These are phyloP conservation scores for Amiota mariae DNA, from an alignment of 2,888 invertebrate genomes.

Conservation along the genomic window DNA sequence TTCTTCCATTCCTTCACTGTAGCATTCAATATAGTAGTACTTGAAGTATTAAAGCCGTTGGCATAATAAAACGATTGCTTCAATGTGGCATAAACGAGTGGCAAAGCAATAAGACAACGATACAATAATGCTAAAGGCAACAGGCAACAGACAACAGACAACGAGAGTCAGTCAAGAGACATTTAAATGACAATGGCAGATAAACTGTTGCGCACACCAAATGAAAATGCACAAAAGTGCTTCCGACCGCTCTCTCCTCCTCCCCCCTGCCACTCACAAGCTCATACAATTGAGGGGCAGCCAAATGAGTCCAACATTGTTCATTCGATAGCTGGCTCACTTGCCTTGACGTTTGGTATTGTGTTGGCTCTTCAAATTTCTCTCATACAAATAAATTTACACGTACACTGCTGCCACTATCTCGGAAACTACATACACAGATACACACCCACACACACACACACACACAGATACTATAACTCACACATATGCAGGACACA, in stretches of 20 bases:
- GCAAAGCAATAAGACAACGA: no score
- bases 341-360: slow-evolving; percentile 15
- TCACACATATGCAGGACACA: neutral
- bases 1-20: no score
- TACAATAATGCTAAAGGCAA: slow-evolving; percentile 29
- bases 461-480: slow-evolving; percentile 19
- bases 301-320: neutral
- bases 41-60: no score
- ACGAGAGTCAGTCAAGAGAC: slow-evolving; percentile 59
- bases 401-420: no score
- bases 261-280: slow-evolving; percentile 16
- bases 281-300: slow-evolving; percentile 19
- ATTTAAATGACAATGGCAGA: slow-evolving; percentile 66
- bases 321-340: neutral
- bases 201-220: slow-evolving; percentile 51
- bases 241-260: no score
- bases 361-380: neutral
- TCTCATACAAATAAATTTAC: no score
- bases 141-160: no score
- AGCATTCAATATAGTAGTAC: no score
- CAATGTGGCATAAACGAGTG: no score
- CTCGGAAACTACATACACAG: slow-evolving; percentile 3
- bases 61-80: no score
- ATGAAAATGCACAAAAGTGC: slow-evolving; percentile 28
- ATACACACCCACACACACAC: slow-evolving; percentile 28